Percentiles rank a stretch among this genome's conserved stretches.
Evolutionary conservation across 2,888 invertebrate species (phyloP).

Genomic region (Dinocampus coccinellae): DNA sequence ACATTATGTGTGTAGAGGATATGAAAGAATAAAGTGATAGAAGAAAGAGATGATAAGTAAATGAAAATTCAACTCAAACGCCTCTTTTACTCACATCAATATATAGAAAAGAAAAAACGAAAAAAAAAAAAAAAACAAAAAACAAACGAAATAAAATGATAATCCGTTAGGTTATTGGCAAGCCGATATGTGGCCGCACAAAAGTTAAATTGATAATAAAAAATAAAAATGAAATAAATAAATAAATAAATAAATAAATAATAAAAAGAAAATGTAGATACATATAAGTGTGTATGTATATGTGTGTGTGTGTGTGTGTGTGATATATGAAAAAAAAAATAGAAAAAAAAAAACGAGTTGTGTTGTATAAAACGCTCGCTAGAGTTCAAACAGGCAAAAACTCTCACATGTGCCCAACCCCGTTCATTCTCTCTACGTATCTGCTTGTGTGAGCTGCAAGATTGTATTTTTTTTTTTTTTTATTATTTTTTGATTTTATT

Average conservation of each 20-base stretch:
- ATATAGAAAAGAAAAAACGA: no score
- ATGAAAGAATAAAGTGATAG: neutral
- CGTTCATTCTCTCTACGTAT: no score
- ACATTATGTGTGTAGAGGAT: neutral
- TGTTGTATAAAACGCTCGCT: constrained; percentile 55
- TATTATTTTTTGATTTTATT: constrained; percentile 25
- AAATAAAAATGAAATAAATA: neutral
- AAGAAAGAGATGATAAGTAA: neutral
- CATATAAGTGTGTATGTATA: neutral
- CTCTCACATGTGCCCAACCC: no score
- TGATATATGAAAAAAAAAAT: no score
- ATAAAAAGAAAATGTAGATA: neutral
- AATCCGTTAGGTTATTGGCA: constrained; percentile 67
- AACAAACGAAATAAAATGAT: no score
- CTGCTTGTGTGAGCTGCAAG: constrained; percentile 26
- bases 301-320: constrained; percentile 2
- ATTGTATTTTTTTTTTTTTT: constrained; percentile 1
- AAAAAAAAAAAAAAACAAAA: no score
- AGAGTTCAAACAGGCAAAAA: no score
- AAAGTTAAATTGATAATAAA: constrained; percentile 44
- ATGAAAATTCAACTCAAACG: neutral
- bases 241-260: no score
- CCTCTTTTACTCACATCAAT: constrained; percentile 52
- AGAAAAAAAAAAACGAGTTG: constrained; percentile 63
- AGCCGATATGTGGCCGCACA: constrained; percentile 69